Evolutionary conservation across 1,140 invertebrate genomes (phyloP).

Genomic region (Drosophila eugracilis): DNA sequence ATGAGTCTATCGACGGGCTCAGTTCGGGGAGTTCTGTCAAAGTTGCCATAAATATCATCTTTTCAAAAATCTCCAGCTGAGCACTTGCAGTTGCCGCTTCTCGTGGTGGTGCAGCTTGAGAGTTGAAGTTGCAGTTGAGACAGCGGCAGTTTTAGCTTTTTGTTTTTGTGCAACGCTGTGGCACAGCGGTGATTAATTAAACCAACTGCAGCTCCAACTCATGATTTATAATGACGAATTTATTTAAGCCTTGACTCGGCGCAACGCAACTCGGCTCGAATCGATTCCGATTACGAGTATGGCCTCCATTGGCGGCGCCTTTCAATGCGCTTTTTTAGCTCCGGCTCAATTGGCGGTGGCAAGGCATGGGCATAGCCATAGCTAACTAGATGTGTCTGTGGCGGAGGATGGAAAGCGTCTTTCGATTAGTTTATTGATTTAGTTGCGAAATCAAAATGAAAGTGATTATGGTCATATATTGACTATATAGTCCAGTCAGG

Average conservation of each 20-base stretch:
- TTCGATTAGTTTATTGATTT: background rate
- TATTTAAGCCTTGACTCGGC: constrained; percentile 70
- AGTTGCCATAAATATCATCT: constrained; percentile 84
- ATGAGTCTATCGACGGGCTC: constrained; percentile 76
- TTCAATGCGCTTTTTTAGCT: constrained; percentile 57
- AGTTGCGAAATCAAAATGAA: constrained; percentile 9
- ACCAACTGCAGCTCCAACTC: constrained; percentile 46
- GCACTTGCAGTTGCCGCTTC: constrained; percentile 56
- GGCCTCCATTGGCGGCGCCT: constrained; percentile 56
- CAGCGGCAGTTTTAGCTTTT: constrained; percentile 51
- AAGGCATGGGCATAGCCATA: constrained; percentile 9
- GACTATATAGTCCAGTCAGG: no score
- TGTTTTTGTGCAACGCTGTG: constrained; percentile 78
- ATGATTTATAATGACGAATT: constrained; percentile 84
- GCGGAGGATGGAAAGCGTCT: constrained; percentile 6
- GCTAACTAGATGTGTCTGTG: constrained; percentile 4
- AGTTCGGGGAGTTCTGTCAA: constrained; percentile 67
- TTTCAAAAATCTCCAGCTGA: constrained; percentile 80
- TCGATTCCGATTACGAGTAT: constrained; percentile 58
- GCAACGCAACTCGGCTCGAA: constrained; percentile 20
- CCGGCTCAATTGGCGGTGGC: constrained; percentile 21
- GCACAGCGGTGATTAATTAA: constrained; percentile 56
- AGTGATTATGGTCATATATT: no score
- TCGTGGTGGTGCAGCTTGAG: constrained; percentile 19
- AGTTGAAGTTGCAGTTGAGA: constrained; percentile 4